Evolutionary conservation across 2,113 vertebrate species (phyloP), one percentile per base, ranked within the genome.

Genomic region (Fulmarus glacialis): DNA sequence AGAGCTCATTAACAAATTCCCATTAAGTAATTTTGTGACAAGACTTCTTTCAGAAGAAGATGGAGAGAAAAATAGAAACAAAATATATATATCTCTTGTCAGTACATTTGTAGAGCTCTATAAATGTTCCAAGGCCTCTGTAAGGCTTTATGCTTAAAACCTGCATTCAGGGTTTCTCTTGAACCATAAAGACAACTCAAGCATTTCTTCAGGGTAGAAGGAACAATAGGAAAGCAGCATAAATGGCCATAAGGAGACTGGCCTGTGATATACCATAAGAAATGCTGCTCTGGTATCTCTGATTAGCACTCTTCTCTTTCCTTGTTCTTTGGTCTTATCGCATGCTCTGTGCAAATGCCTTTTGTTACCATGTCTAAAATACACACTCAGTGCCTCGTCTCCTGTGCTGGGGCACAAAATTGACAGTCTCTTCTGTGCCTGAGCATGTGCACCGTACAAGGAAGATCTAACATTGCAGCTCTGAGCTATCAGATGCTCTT

Each of bases 301-400:
- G 45, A 23, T 15, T 45, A 38, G 15, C n/a, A 29, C 20, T 63
- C 85, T 55, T 48, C 18, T 87, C 50, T 45, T 36, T 66, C 26
- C 34, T 68, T 48, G 13, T 15, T 74, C 40, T 73, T 48, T 36
- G 18, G 19, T n/a, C 13, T 52, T 60, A 20, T 3, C 0, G 0
- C 21, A 36, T 0, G 1, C 11, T 68, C 52, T 4, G 1, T 36
- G 40, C 4, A 26, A 85, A 43, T 32, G 45, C 15, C 70, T 84
- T 85, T 71, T 62, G 38, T 73, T 63, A 38, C 17, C 29, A 0
- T 6, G 48, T 27, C 63, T 80, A 24, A 77, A 80, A 63, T 14
- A 22, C 18, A 20, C 0, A 0, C 9, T 3, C 30, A 70, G 27
- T 38, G 48, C 53, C 71, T 72, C 3, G 0, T 48, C 42, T 60